Percentiles rank a stretch among this genome's conserved stretches.
phyloP scores from a whole-genome alignment of 2,888 invertebrate species.

The Ariolimax columbianus region DNA sequence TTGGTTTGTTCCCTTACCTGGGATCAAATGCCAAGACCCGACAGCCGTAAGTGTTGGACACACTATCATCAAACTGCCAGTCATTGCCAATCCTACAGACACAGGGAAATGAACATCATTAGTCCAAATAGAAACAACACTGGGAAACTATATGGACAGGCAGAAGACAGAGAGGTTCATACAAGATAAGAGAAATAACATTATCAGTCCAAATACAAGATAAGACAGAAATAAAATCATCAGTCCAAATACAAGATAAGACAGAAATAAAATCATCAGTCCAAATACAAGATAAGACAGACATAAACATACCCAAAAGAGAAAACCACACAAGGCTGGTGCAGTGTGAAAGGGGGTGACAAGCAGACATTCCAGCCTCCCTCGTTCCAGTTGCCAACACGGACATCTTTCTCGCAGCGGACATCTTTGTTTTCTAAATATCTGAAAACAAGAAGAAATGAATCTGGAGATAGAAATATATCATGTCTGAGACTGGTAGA shows the following conservation, averaged over 20 bases:
- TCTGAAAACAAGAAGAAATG: constrained; percentile 52
- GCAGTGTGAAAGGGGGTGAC: constrained; percentile 68
- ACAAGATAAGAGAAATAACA: no score
- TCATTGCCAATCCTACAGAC: constrained; percentile 74
- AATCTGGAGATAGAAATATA: no score
- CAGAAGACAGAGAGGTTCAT: no score
- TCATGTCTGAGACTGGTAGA: no score
- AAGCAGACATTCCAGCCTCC: constrained; percentile 78
- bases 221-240: no score
- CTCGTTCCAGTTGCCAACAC: constrained; percentile 73
- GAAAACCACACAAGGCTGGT: constrained; percentile 72
- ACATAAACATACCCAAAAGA: constrained; percentile 74
- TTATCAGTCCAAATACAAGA: no score
- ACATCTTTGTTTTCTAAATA: constrained; percentile 68
- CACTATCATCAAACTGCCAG: constrained; percentile 75
- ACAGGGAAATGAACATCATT: not conserved
- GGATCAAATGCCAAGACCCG: constrained; percentile 77
- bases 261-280: not conserved
- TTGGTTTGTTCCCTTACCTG: constrained; percentile 66
- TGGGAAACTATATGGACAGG: no score
- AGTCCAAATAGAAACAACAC: no score
- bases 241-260: no score
- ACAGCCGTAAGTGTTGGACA: constrained; percentile 69
- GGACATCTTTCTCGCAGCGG: constrained; percentile 63
- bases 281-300: not conserved